Evolutionary conservation across 2,888 invertebrate species (phyloP).

Genomic region (Dorcus parallelipipedus): DNA sequence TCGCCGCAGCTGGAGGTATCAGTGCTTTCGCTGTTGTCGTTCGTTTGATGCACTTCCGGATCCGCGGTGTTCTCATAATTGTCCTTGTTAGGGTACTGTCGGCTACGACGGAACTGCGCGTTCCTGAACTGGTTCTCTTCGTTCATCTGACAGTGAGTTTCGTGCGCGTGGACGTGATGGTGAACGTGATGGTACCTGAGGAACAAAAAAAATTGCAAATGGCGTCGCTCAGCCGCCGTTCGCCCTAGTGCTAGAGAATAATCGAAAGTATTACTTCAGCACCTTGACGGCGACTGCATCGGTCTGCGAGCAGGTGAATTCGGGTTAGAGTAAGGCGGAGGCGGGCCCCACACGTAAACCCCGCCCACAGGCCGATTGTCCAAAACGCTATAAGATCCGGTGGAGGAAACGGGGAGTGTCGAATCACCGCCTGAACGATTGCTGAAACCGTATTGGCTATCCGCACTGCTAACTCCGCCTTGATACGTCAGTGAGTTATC

Average conservation of each 20-base stretch:
- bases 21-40: slow-evolving; percentile 49
- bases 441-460: slow-evolving; percentile 79
- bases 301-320: slow-evolving; percentile 64
- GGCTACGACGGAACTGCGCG: slow-evolving; percentile 36
- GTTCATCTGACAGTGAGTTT: slow-evolving; percentile 48
- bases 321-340: slow-evolving; percentile 83
- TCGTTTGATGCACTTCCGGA: slow-evolving; percentile 43
- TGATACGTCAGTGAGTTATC: slow-evolving; percentile 56
- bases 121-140: slow-evolving; percentile 41
- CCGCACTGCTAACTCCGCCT: slow-evolving; percentile 69
- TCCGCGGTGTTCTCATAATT: slow-evolving; percentile 57
- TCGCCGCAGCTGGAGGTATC: slow-evolving; percentile 50
- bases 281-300: slow-evolving; percentile 45
- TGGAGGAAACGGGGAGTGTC: slow-evolving; percentile 43
- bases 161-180: slow-evolving; percentile 46
- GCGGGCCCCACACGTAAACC: slow-evolving; percentile 77
- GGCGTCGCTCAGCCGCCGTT: not conserved
- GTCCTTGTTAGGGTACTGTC: slow-evolving; percentile 46
- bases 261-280: slow-evolving; percentile 10
- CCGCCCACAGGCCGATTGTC: slow-evolving; percentile 54
- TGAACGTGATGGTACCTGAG: slow-evolving; percentile 42
- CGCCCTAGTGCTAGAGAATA: not conserved
- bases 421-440: slow-evolving; percentile 47
- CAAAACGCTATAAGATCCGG: slow-evolving; percentile 59
- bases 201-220: not conserved